Percentiles rank a stretch among this genome's conserved stretches.
Evolutionary conservation across 2,113 vertebrate genomes (phyloP).

Genomic region (Sminthopsis crassicaudata): DNA sequence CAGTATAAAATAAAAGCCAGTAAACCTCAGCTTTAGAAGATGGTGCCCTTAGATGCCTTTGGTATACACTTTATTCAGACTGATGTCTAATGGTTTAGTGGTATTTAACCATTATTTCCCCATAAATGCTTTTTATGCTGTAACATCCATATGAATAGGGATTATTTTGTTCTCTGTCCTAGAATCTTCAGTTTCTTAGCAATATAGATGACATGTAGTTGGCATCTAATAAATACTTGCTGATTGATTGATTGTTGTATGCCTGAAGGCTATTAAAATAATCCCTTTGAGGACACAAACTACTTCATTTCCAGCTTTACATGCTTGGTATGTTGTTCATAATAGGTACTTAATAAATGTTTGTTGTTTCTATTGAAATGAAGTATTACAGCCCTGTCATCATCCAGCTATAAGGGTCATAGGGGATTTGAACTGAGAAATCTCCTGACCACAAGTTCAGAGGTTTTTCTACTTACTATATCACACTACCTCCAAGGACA

Average conservation of each 20-base stretch:
- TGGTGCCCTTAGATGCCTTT: conserved; percentile 29
- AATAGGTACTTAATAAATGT: not conserved
- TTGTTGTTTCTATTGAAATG: not conserved
- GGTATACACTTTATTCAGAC: conserved; percentile 30
- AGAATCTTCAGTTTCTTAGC: not conserved
- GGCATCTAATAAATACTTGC: not conserved
- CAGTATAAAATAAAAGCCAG: conserved; percentile 29
- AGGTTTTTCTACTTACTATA: not conserved
- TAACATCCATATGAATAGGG: not conserved
- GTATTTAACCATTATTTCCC: not conserved
- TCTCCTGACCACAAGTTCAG: not conserved
- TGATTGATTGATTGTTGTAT: not conserved
- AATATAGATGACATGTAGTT: not conserved
- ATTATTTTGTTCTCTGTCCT: not conserved
- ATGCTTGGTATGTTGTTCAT: not conserved
- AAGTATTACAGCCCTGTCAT: not conserved
- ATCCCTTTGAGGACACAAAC: not conserved
- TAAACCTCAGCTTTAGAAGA: conserved; percentile 29
- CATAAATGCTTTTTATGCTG: not conserved
- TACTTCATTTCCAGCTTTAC: not conserved
- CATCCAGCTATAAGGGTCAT: not conserved
- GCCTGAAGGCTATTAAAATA: not conserved
- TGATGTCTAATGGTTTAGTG: conserved; percentile 59
- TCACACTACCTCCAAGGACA: not conserved
- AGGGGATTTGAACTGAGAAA: not conserved